Conservation (phyloP, 2,797 vertebrate species). For the Sebastes matsubarae region DNA sequence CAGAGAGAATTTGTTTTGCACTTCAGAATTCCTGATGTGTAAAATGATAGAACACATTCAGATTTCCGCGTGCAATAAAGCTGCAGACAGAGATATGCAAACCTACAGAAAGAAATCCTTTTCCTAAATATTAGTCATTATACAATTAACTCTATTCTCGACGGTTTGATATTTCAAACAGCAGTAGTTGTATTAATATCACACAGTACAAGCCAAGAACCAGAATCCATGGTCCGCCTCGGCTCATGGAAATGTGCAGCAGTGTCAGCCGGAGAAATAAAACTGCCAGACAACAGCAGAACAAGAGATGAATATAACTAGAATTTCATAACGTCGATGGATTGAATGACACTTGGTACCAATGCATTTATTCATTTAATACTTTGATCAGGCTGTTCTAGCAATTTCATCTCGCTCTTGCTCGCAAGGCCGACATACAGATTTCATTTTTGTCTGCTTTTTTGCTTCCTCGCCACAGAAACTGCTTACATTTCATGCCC, state of each 20-base stretch:
- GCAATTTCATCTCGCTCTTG: constrained; percentile 49
- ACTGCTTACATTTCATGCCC: constrained; percentile 65
- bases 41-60: neutral
- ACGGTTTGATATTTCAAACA: neutral
- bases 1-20: neutral
- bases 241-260: neutral
- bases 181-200: neutral
- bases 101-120: neutral
- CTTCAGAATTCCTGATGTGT: neutral
- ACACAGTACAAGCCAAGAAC: neutral
- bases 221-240: neutral
- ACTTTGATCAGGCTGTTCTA: constrained; percentile 41
- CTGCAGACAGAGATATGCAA: neutral
- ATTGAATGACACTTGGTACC: constrained; percentile 55
- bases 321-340: constrained; percentile 33
- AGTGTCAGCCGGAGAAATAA: neutral
- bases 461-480: constrained; percentile 39
- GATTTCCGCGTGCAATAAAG: neutral
- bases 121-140: neutral
- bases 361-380: constrained; percentile 83
- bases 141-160: neutral
- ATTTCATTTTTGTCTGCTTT: constrained; percentile 25
- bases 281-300: constrained; percentile 1
- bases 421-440: constrained; percentile 2
- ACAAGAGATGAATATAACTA: constrained; percentile 20